Evolutionary conservation across 2,888 invertebrate genomes (phyloP).

Genomic region (Acrobasis suavella): DNA sequence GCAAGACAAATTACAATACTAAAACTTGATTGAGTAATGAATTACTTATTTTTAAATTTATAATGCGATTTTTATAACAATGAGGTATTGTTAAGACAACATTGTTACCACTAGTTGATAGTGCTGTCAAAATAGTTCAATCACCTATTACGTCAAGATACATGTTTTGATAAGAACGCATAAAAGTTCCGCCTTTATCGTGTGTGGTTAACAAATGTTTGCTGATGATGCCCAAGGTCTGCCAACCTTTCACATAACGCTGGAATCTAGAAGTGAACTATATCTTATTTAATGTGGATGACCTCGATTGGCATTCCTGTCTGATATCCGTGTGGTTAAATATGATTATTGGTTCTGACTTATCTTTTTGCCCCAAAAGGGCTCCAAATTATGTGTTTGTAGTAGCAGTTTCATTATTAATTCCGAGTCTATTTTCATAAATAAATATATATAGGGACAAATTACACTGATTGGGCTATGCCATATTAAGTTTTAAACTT

Average conservation of each 20-base stretch:
- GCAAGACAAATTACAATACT: no score
- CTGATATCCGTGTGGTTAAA: slow-evolving; percentile 2
- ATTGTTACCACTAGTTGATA: not conserved
- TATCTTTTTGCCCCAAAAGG: not conserved
- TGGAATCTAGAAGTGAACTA: slow-evolving; percentile 12
- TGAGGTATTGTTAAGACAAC: no score
- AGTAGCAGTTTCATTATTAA: not conserved
- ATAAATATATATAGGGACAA: no score
- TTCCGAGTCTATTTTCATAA: no score
- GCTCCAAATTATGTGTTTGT: not conserved
- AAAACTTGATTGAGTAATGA: no score
- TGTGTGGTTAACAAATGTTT: slow-evolving; percentile 52
- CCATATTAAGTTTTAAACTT: no score
- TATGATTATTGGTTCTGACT: not conserved
- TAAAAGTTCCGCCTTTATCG: slow-evolving; percentile 40
- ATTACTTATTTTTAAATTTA: no score
- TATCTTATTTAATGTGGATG: slow-evolving; percentile 11
- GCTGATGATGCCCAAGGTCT: slow-evolving; percentile 50
- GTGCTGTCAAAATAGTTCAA: not conserved
- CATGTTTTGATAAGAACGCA: slow-evolving; percentile 29
- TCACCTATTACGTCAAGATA: not conserved
- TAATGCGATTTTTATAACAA: no score
- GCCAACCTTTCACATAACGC: slow-evolving; percentile 42
- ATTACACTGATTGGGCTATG: no score
- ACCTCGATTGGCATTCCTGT: slow-evolving; percentile 16